Conservation (phyloP, 2,888 invertebrate genomes). For the Nephrocerus scutellatus region DNA sequence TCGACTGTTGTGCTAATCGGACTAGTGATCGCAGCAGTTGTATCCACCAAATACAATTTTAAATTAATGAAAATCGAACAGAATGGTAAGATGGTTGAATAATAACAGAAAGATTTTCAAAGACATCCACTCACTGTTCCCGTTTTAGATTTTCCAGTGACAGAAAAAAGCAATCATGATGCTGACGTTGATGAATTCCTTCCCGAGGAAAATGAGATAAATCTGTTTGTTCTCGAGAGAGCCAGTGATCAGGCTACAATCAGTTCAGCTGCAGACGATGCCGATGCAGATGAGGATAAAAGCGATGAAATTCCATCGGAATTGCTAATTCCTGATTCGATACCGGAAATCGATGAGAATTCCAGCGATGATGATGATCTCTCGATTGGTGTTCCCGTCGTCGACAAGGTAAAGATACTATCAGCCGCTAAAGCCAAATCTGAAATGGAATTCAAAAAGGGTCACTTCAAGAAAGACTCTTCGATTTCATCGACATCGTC, state of each 20-base stretch:
- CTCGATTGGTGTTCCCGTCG: conserved; percentile 19
- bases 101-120: background rate
- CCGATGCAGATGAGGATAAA: conserved; percentile 33
- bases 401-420: conserved; percentile 7
- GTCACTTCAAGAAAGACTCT: conserved; percentile 44
- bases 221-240: conserved; percentile 39
- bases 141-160: conserved; percentile 30
- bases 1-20: conserved; percentile 36
- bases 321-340: conserved; percentile 41
- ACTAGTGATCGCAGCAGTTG: conserved; percentile 33
- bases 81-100: conserved; percentile 28
- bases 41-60: conserved; percentile 41
- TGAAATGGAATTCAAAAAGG: conserved; percentile 38
- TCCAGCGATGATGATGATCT: conserved; percentile 39
- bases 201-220: conserved; percentile 42
- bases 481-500: conserved; percentile 42
- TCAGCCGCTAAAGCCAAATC: conserved; percentile 12
- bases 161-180: conserved; percentile 31
- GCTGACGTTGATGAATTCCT: conserved; percentile 42
- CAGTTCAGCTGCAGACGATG: conserved; percentile 28
- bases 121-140: background rate
- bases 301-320: conserved; percentile 46
- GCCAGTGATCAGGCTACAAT: conserved; percentile 42
- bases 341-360: conserved; percentile 46
- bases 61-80: conserved; percentile 37